phyloP scores from a whole-genome alignment of 2,797 vertebrate species.

The Chanos chanos region DNA sequence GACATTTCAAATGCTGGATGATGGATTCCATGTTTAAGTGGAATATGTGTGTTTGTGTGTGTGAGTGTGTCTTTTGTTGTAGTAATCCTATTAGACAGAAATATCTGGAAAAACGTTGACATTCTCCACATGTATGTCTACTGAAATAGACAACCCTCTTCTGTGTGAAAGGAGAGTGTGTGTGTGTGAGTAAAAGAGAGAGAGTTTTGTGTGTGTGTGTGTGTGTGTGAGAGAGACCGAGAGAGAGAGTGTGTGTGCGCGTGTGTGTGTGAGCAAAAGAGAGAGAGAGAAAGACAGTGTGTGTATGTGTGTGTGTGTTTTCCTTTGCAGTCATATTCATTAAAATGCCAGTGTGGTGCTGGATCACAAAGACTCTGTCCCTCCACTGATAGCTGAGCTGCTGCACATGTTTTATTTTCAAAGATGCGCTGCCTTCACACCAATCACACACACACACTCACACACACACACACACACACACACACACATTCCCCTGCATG shows the following conservation, averaged over 20 bases:
- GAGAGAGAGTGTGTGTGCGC: background rate
- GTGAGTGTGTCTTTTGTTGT: background rate
- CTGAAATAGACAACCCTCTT: background rate
- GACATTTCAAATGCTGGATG: constrained; percentile 1
- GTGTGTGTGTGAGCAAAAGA: background rate
- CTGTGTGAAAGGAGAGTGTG: background rate
- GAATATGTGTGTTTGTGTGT: background rate
- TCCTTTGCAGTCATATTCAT: no score
- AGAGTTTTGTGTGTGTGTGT: background rate
- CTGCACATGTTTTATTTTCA: constrained; percentile 33
- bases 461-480: background rate
- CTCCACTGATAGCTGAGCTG: background rate
- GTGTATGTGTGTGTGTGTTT: no score
- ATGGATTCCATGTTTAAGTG: no score
- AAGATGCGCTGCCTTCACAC: constrained; percentile 7
- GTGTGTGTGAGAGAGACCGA: background rate
- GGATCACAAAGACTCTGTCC: constrained; percentile 13
- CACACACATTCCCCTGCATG: background rate
- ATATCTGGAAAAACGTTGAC: background rate
- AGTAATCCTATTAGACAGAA: background rate
- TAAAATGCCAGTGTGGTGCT: background rate
- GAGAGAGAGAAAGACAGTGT: constrained; percentile 1
- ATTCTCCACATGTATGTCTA: background rate
- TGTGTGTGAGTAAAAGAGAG: background rate
- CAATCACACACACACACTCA: background rate